phyloP scores from a whole-genome alignment of 2,113 vertebrate species.

The Anguilla rostrata region DNA sequence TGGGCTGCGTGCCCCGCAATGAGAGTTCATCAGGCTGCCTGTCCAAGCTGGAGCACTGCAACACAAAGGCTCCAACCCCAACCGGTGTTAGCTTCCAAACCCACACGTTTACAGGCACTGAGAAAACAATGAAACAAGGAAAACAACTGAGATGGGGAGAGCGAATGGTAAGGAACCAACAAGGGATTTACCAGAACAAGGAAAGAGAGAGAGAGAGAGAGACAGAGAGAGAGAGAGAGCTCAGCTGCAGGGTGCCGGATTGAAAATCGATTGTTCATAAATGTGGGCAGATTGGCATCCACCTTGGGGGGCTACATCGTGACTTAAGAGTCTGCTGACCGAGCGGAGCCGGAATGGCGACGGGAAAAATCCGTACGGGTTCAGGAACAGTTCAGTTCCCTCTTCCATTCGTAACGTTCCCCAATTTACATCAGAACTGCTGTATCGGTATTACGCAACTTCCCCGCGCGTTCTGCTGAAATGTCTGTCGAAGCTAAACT shows the following conservation, averaged over 20 bases:
- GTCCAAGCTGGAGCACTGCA: neutral
- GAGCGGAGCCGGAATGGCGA: neutral
- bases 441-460: neutral
- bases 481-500: neutral
- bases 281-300: constrained; percentile 23
- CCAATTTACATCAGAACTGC: neutral
- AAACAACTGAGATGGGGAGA: neutral
- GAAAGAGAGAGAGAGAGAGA: neutral
- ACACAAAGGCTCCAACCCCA: neutral
- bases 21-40: neutral
- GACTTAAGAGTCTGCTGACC: constrained; percentile 12
- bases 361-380: neutral
- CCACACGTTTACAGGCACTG: too few relatives aligned
- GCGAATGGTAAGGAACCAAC: neutral
- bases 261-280: constrained; percentile 40
- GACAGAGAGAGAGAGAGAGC: neutral
- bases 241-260: constrained; percentile 3
- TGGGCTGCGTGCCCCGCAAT: too few relatives aligned
- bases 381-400: neutral
- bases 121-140: neutral
- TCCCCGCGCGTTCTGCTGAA: neutral
- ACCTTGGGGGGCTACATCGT: constrained; percentile 29
- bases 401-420: neutral
- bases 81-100: neutral
- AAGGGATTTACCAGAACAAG: neutral